Conservation (phyloP, 2,797 vertebrate species). For the Rhinoraja longicauda region DNA sequence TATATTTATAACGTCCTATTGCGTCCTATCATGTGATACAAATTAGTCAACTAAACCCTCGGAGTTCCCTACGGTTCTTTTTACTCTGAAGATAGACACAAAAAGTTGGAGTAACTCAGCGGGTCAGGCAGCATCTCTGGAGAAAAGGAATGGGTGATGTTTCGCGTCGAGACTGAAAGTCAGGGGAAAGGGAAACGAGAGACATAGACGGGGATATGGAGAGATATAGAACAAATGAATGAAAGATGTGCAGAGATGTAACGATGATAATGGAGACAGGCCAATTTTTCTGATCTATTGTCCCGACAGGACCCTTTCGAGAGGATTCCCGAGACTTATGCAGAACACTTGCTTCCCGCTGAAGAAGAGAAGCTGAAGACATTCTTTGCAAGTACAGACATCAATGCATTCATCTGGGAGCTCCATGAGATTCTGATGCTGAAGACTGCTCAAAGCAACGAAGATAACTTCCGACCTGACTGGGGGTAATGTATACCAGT, state of each 20-base stretch:
- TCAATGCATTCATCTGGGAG: constrained; percentile 55
- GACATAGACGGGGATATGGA: too few species aligned
- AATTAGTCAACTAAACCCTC: neutral
- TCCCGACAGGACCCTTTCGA: constrained; percentile 57
- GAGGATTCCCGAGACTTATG: constrained; percentile 49
- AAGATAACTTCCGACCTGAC: constrained; percentile 47
- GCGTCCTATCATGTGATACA: neutral
- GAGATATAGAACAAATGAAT: too few species aligned
- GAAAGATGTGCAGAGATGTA: too few species aligned
- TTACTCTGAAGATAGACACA: neutral
- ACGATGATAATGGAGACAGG: too few species aligned
- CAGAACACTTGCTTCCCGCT: constrained; percentile 47
- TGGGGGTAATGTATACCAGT: constrained; percentile 56
- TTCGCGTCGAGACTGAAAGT: too few species aligned
- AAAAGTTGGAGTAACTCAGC: too few species aligned
- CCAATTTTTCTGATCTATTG: neutral
- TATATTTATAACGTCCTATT: neutral
- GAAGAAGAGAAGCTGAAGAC: constrained; percentile 47
- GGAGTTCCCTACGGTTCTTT: too few species aligned
- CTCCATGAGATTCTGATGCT: constrained; percentile 64
- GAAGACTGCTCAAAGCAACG: constrained; percentile 49
- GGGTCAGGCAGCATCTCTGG: too few species aligned
- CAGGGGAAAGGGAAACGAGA: too few species aligned
- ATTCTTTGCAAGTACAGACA: constrained; percentile 55
- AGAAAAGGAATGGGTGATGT: too few species aligned